Percentiles rank a stretch among this genome's conserved stretches.
phyloP scores from a whole-genome alignment of 2,113 vertebrate genomes.

The Natator depressus region DNA sequence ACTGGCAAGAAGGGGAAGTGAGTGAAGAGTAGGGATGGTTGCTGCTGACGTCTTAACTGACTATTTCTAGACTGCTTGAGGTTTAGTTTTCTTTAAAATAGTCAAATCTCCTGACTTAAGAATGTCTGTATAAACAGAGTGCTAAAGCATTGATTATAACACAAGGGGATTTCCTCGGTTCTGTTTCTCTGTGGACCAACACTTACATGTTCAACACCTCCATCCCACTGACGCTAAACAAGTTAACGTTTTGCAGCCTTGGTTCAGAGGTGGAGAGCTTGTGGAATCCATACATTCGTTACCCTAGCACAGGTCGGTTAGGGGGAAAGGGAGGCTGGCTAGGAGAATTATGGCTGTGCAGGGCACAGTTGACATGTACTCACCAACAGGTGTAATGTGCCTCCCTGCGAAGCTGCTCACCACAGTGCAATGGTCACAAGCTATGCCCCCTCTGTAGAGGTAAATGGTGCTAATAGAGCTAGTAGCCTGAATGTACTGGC shows the following conservation, averaged over 20 bases:
- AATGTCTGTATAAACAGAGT: background rate
- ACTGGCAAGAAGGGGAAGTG: background rate
- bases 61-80: background rate
- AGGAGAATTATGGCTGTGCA: background rate
- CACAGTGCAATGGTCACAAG: background rate
- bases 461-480: background rate
- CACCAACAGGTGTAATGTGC: background rate
- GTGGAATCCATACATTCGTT: background rate
- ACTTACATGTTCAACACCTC: background rate
- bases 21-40: background rate
- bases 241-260: background rate
- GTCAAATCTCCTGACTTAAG: background rate
- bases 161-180: background rate
- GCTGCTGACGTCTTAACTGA: background rate
- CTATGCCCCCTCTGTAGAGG: background rate
- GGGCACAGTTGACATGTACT: background rate
- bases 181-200: background rate
- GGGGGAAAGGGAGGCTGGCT: background rate
- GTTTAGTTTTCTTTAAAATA: background rate
- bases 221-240: background rate
- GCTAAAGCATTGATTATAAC: slow-evolving; percentile 9
- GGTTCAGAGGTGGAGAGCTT: background rate
- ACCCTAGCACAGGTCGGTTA: background rate
- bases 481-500: background rate
- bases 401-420: background rate